Evolutionary conservation across 1,140 invertebrate genomes (phyloP).

Genomic region (Ips typographus): DNA sequence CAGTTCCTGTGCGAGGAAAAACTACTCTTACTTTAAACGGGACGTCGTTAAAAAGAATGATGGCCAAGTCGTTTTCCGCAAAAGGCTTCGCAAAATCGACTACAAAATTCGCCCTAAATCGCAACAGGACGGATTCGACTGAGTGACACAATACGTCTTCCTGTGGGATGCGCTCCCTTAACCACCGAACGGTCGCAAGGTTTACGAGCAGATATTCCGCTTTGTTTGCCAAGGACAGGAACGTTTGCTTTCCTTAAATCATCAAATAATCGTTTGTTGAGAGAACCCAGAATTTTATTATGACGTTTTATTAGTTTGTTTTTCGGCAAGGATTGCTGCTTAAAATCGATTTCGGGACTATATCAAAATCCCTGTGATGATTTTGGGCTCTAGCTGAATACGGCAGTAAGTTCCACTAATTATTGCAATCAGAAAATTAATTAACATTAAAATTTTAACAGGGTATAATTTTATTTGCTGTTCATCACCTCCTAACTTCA

Average conservation of each 20-base stretch:
- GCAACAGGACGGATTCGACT: conserved; percentile 59
- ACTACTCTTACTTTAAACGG: conserved; percentile 63
- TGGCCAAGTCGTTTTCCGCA: conserved; percentile 74
- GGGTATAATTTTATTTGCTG: no score
- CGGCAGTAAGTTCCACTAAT: no score
- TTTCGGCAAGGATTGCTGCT: no score
- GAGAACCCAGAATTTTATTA: neutral
- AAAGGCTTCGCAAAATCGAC: conserved; percentile 65
- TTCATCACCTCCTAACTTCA: no score
- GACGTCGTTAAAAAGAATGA: conserved; percentile 67
- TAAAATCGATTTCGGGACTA: no score
- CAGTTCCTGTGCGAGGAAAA: conserved; percentile 1
- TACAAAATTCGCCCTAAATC: conserved; percentile 71
- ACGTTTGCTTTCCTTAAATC: conserved; percentile 49
- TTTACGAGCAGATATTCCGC: conserved; percentile 86
- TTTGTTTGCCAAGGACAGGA: conserved; percentile 80
- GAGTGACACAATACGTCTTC: conserved; percentile 54
- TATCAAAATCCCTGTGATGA: no score
- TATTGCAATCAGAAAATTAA: no score
- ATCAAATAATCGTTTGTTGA: neutral
- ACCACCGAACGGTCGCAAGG: conserved; percentile 70
- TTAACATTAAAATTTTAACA: no score
- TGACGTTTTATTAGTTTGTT: no score
- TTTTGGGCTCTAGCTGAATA: no score
- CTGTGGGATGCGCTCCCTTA: conserved; percentile 61